phyloP scores from a whole-genome alignment of 2,888 invertebrate genomes.

The Caenorhabditis panamensis region DNA sequence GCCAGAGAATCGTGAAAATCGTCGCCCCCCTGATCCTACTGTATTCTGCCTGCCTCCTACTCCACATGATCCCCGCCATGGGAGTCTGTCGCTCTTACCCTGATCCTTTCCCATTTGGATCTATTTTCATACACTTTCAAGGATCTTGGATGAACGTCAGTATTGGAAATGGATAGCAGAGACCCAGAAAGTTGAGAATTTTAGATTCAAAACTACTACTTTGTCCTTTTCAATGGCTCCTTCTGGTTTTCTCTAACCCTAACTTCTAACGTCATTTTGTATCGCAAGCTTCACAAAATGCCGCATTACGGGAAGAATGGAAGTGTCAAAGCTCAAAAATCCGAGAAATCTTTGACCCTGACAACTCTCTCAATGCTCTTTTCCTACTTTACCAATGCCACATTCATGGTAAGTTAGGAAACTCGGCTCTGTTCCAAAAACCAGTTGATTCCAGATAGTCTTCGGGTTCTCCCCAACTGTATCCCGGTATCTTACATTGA shows the following conservation, averaged over 20 bases:
- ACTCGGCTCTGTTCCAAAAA: too few relatives aligned
- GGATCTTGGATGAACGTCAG: neutral
- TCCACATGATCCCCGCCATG: conserved; percentile 17
- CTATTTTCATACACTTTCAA: conserved; percentile 6
- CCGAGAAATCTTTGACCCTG: neutral
- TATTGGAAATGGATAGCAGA: too few relatives aligned
- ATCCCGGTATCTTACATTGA: neutral
- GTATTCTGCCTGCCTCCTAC: neutral
- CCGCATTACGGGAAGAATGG: too few relatives aligned
- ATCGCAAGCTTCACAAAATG: neutral
- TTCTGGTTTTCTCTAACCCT: neutral
- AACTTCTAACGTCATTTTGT: neutral
- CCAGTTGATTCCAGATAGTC: too few relatives aligned
- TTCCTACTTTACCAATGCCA: neutral
- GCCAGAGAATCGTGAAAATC: conserved; percentile 2
- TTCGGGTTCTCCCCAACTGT: neutral
- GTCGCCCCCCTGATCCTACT: conserved; percentile 3
- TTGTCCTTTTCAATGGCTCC: neutral
- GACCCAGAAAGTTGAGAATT: too few relatives aligned
- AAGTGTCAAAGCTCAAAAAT: neutral
- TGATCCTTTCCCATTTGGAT: conserved; percentile 7
- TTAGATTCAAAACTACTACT: neutral
- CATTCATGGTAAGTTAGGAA: too few relatives aligned
- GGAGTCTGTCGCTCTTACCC: conserved; percentile 27
- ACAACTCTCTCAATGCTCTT: neutral